Percentiles rank a stretch among this genome's conserved stretches.
Conservation (phyloP, 2,113 vertebrate genomes). For the Cryptotis parvus region DNA sequence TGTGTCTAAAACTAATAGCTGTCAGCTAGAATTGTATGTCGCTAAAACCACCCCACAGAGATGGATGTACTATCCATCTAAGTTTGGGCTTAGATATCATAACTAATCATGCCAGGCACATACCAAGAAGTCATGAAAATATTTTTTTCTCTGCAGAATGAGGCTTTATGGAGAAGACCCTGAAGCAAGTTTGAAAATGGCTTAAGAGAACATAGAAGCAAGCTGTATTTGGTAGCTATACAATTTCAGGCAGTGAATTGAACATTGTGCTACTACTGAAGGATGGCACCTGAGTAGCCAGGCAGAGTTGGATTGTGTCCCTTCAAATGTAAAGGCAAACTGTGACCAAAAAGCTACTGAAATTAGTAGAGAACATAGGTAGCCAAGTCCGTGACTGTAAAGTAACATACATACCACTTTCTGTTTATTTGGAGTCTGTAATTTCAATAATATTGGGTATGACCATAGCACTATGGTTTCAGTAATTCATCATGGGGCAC, state of each 20-base stretch:
- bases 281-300: not conserved
- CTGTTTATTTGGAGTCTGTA: not conserved
- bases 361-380: not conserved
- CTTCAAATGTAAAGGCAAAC: not conserved
- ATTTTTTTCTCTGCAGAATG: not conserved
- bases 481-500: not conserved
- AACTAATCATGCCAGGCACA: not conserved
- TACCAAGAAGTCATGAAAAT: not conserved
- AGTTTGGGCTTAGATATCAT: not conserved
- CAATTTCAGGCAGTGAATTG: not conserved
- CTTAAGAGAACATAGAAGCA: not conserved
- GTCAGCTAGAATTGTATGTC: not conserved
- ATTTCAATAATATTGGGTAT: not conserved
- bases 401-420: not conserved
- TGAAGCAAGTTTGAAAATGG: not conserved
- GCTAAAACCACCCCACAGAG: not conserved
- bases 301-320: not conserved
- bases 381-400: not conserved
- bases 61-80: not conserved
- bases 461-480: not conserved
- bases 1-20: not conserved
- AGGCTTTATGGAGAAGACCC: not conserved
- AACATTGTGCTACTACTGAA: constrained; percentile 21
- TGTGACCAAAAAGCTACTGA: not conserved
- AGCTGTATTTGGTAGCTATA: not conserved